phyloP scores from a whole-genome alignment of 2,113 vertebrate species.

The Limnothrissa miodon region DNA sequence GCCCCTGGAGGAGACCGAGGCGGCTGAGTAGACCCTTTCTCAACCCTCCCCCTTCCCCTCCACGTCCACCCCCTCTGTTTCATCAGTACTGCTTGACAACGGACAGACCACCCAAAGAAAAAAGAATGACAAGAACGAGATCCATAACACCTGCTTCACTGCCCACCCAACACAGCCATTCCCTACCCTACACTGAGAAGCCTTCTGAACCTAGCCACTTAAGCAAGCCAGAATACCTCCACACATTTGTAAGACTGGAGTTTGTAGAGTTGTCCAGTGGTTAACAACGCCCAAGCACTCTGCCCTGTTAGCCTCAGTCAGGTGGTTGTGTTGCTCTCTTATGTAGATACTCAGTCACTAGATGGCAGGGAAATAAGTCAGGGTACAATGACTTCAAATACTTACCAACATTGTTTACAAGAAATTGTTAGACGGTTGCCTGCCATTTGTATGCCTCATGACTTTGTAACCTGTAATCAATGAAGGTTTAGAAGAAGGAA shows the following conservation, averaged over 20 bases:
- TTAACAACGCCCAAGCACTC: not conserved
- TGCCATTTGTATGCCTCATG: not conserved
- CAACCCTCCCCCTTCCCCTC: constrained; percentile 53
- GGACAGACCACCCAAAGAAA: constrained; percentile 65
- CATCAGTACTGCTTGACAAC: constrained; percentile 53
- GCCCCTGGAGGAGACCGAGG: constrained; percentile 80
- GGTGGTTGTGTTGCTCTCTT: not conserved
- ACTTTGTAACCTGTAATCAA: constrained; percentile 3
- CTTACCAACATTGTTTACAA: constrained; percentile 41
- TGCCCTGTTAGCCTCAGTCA: not conserved
- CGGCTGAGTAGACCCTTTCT: constrained; percentile 78
- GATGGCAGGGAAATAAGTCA: constrained; percentile 12
- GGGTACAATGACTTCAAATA: constrained; percentile 10
- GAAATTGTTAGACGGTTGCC: constrained; percentile 16
- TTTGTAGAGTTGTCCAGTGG: constrained; percentile 21
- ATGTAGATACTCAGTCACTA: not conserved
- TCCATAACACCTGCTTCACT: not conserved
- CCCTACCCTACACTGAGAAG: constrained; percentile 55
- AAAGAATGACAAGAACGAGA: constrained; percentile 57
- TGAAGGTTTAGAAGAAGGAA: not conserved
- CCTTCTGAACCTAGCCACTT: constrained; percentile 53
- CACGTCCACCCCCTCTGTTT: constrained; percentile 38
- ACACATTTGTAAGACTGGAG: constrained; percentile 60
- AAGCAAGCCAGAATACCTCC: constrained; percentile 60
- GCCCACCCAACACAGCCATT: not conserved